Evolutionary conservation across 2,113 vertebrate species (phyloP).

Genomic region (Colossoma macropomum): DNA sequence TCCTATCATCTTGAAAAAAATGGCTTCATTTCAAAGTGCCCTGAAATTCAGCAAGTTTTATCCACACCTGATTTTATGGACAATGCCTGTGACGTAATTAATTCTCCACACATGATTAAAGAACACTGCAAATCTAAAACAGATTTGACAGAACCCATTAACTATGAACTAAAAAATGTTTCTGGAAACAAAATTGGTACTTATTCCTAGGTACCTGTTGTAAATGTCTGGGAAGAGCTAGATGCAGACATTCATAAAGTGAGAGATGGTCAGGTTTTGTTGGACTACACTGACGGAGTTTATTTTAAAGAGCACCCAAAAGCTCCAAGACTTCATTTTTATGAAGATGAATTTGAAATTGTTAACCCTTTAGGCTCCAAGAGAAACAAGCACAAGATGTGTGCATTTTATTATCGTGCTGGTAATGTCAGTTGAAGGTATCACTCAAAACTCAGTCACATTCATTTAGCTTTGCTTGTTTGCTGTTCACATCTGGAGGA

Average conservation of each 20-base stretch:
- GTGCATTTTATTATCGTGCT: slow-evolving; percentile 39
- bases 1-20: neutral
- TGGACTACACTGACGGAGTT: slow-evolving; percentile 39
- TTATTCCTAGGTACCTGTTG: no score
- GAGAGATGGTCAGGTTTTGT: no score
- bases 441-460: slow-evolving; percentile 33
- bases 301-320: slow-evolving; percentile 42
- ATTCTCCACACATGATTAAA: no score
- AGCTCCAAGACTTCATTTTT: slow-evolving; percentile 45
- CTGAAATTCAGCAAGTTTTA: neutral
- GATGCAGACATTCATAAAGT: neutral
- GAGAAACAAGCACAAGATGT: slow-evolving; percentile 39
- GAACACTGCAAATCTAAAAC: no score
- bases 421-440: slow-evolving; percentile 22
- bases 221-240: no score
- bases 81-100: neutral
- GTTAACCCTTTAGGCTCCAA: slow-evolving; percentile 41
- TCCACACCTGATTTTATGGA: neutral
- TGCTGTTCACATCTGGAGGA: slow-evolving; percentile 28
- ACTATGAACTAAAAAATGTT: no score
- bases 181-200: no score
- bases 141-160: no score
- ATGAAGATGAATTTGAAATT: slow-evolving; percentile 50
- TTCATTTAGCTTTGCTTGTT: slow-evolving; percentile 44
- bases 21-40: neutral